Percentiles rank a stretch among this genome's conserved stretches.
phyloP scores from a whole-genome alignment of 2,888 invertebrate genomes.

The Drosophila birchii region DNA sequence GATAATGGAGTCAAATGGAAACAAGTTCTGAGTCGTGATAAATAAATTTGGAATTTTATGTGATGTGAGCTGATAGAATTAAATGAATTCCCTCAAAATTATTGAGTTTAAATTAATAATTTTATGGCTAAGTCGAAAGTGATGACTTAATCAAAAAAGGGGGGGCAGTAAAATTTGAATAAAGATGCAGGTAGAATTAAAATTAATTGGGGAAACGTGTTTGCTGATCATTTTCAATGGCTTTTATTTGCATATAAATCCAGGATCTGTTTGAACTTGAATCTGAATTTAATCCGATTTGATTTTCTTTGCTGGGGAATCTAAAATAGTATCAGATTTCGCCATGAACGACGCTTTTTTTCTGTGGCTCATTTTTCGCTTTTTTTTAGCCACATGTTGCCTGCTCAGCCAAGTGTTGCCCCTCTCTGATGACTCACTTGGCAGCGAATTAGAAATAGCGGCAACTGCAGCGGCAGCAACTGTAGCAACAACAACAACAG shows the following conservation, averaged over 20 bases:
- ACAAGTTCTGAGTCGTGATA: constrained; percentile 15
- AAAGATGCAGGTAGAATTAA: too few relatives aligned
- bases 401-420: constrained; percentile 13
- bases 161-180: not conserved
- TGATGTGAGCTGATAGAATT: not conserved
- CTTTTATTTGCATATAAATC: not conserved
- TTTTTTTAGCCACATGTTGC: constrained; percentile 10
- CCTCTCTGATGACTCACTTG: constrained; percentile 55
- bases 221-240: not conserved
- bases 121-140: constrained; percentile 7
- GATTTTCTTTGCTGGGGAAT: not conserved
- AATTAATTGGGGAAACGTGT: not conserved
- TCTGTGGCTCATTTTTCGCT: not conserved
- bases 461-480: constrained; percentile 21
- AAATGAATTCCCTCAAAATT: constrained; percentile 1
- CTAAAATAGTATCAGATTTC: constrained; percentile 10
- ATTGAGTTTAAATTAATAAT: constrained; percentile 30
- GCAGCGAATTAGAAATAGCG: constrained; percentile 67
- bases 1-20: constrained; percentile 28
- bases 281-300: not conserved
- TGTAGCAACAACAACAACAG: not conserved
- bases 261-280: not conserved
- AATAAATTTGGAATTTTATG: constrained; percentile 23
- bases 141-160: constrained; percentile 6
- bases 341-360: not conserved